Evolutionary conservation across 1,140 invertebrate genomes (phyloP).

Genomic region (Whitmania pigra): DNA sequence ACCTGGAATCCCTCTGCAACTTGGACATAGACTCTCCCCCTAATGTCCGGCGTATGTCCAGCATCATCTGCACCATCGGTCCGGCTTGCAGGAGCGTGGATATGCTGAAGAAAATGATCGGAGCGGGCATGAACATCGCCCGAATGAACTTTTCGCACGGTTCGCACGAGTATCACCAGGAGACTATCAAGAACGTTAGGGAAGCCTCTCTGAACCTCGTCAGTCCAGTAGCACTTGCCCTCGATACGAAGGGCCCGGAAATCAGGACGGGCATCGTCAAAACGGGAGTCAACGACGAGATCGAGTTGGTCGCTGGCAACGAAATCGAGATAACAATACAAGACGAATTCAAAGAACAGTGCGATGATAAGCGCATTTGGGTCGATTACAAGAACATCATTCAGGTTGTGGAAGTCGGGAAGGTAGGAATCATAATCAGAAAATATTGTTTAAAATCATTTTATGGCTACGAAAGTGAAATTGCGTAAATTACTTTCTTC

Average conservation of each 20-base stretch:
- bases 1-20: slow-evolving; percentile 80
- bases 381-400: slow-evolving; percentile 89
- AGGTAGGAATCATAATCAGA: slow-evolving; percentile 34
- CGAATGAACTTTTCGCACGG: slow-evolving; percentile 96
- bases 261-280: slow-evolving; percentile 85
- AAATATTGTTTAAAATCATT: not conserved
- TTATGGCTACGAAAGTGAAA: not conserved
- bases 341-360: slow-evolving; percentile 56
- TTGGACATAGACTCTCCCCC: slow-evolving; percentile 72
- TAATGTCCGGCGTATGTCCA: slow-evolving; percentile 58
- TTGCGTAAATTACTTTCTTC: not conserved
- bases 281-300: slow-evolving; percentile 49
- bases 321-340: slow-evolving; percentile 69
- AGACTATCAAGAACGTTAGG: slow-evolving; percentile 75
- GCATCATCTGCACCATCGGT: slow-evolving; percentile 93
- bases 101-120: slow-evolving; percentile 76
- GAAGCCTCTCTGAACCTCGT: slow-evolving; percentile 66
- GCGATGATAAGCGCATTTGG: slow-evolving; percentile 58
- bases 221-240: slow-evolving; percentile 75
- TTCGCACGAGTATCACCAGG: slow-evolving; percentile 83
- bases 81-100: slow-evolving; percentile 47
- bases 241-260: slow-evolving; percentile 94
- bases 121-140: slow-evolving; percentile 94
- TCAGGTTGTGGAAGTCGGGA: slow-evolving; percentile 72
- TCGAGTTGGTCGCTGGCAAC: slow-evolving; percentile 73